A percentile compares a stretch with the other conserved stretches of the same genome.
Evolutionary conservation across 35 echinoderm and acorn worm species (phyloP).

Genomic region (Strongylocentrotus purpuratus): DNA sequence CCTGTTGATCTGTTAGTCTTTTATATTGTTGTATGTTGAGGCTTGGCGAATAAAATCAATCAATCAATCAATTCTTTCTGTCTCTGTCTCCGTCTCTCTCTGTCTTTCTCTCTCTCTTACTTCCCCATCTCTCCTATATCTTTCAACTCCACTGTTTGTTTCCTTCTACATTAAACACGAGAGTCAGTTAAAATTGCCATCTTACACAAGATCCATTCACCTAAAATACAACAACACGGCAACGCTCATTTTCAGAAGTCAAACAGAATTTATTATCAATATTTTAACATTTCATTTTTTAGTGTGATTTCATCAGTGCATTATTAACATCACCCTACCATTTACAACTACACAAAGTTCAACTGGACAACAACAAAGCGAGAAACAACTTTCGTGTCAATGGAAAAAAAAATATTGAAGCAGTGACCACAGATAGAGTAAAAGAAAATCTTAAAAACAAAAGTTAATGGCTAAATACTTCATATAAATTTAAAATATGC

Average conservation of each 20-base stretch:
- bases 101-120: no score
- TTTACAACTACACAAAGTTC: constrained; percentile 42
- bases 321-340: constrained; percentile 52
- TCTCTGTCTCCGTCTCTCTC: no score
- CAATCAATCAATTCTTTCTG: no score
- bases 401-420: constrained; percentile 44
- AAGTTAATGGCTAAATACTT: not conserved
- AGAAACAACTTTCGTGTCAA: constrained; percentile 50
- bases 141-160: no score
- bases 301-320: constrained; percentile 50
- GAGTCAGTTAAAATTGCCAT: no score
- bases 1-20: no score
- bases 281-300: constrained; percentile 54
- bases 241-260: constrained; percentile 22
- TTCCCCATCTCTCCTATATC: no score
- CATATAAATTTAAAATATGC: not conserved
- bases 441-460: not conserved
- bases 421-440: not conserved
- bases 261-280: constrained; percentile 54
- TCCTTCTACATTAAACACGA: no score
- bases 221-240: no score
- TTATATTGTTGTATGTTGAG: no score
- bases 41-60: no score
- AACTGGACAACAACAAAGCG: constrained; percentile 28
- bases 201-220: no score